A percentile compares a stretch with the other conserved stretches of the same genome.
Evolutionary conservation across 2,888 invertebrate genomes (phyloP).

Genomic region (Serripes groenlandicus): DNA sequence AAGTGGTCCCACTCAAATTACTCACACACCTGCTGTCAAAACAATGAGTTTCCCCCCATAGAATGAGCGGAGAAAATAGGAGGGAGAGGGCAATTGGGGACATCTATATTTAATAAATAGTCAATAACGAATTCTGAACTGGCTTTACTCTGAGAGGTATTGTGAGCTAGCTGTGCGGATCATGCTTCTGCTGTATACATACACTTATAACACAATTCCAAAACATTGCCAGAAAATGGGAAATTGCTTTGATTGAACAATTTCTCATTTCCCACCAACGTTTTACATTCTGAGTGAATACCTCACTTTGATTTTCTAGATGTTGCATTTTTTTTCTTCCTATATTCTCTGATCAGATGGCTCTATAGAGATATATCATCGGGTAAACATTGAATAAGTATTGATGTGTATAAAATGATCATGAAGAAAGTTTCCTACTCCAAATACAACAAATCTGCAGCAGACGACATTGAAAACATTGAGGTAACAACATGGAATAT

Average conservation of each 20-base stretch:
- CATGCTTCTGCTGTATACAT: neutral
- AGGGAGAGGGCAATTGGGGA: constrained; percentile 2
- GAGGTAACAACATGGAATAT: too few species aligned
- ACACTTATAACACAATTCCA: neutral
- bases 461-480: too few species aligned
- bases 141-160: neutral
- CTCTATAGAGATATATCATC: too few species aligned
- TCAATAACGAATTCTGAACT: neutral
- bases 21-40: constrained; percentile 17
- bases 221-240: neutral
- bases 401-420: too few species aligned
- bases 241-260: neutral
- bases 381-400: too few species aligned
- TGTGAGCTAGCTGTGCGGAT: neutral
- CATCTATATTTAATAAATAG: neutral
- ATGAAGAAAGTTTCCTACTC: too few species aligned
- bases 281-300: too few species aligned
- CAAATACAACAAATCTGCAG: too few species aligned
- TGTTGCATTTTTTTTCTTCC: too few species aligned
- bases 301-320: too few species aligned
- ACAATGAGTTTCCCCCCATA: neutral
- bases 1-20: constrained; percentile 8
- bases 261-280: constrained; percentile 1
- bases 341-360: too few species aligned
- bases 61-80: neutral